These are phyloP conservation scores for Drosophila burlai DNA, from an alignment of 1,140 invertebrate species.

Conservation along the genomic window DNA sequence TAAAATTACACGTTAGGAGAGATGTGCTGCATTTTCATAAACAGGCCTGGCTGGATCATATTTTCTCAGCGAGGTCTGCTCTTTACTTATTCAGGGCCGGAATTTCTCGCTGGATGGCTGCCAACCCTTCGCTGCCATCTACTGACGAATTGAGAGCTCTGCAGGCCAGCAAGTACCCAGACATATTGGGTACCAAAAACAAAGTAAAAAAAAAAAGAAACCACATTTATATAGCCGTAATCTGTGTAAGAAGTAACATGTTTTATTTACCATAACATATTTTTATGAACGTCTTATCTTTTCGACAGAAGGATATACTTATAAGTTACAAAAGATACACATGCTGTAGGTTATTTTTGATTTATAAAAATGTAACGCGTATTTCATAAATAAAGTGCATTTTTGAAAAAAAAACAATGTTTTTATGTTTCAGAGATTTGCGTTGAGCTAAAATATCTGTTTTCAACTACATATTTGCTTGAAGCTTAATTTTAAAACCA, in stretches of 20 bases:
- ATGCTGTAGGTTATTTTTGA: conserved; percentile 33
- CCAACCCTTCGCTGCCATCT: conserved; percentile 29
- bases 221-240: conserved; percentile 29
- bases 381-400: conserved; percentile 74
- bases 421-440: background rate
- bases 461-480: no score
- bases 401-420: conserved; percentile 19
- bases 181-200: conserved; percentile 27
- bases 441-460: background rate
- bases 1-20: conserved; percentile 61
- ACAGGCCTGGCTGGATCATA: conserved; percentile 3
- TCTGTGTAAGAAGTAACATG: conserved; percentile 33
- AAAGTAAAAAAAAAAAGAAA: background rate
- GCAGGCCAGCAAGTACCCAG: conserved; percentile 12
- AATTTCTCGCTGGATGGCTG: conserved; percentile 66
- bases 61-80: conserved; percentile 14
- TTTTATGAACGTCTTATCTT: conserved; percentile 27
- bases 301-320: conserved; percentile 12
- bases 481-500: no score
- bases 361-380: conserved; percentile 58
- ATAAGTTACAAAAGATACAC: conserved; percentile 22
- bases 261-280: conserved; percentile 44
- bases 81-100: background rate
- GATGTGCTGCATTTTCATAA: conserved; percentile 4
- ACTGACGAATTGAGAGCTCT: conserved; percentile 53